Evolutionary conservation across 2,113 vertebrate genomes (phyloP), one percentile per base, ranked within the genome.

Genomic region (Azemiops feae): DNA sequence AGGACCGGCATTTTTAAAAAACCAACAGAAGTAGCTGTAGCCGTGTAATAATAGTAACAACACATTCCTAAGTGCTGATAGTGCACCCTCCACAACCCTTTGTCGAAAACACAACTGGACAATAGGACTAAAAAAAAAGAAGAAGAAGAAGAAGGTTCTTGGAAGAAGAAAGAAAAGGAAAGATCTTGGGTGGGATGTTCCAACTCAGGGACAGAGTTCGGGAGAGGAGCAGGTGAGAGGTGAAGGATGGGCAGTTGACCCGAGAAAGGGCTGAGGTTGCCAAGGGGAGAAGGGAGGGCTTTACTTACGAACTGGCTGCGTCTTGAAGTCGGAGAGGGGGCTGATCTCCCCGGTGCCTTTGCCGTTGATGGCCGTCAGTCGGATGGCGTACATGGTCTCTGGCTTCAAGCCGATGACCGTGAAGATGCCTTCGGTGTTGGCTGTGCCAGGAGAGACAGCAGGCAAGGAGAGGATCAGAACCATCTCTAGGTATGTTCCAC

Each of bases 231-330:
- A 47, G 88, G 27, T 7, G 34, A 91, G 85, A 88, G 60, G 87
- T 95, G 94, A 45, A 93, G 93, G 93, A 92, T 69, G 92, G 95
- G 23, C 12, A 47, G 94, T 92, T 54, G 91, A 10, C 64, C 30
- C 5, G 30, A 69, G 64, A n/a, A 74, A 27, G 23, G 92, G 9
- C 39, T 87, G 85, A 27, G 23, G 74, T 60, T 85, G 58, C 57
- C 55, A 91, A 27, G 52, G 23, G n/a, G 7, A 43, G n/a, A 91
- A 90, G 89, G 30, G 8, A 5, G 64, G 89, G 57, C 34, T 96
- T 3, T 96, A 99, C 99, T 99, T 99, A 99, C 99, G 98, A 91
- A 99, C 99, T 96, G 98, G 99, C 91, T 99, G 97, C 0, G 99
- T 99, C 97, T 98, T 98, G 98, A 99, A 99, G 95, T 98, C 95